A percentile compares a stretch with the other conserved stretches of the same genome.
phyloP scores from a whole-genome alignment of 2,797 vertebrate species.

The Mormyrops attenuatus region DNA sequence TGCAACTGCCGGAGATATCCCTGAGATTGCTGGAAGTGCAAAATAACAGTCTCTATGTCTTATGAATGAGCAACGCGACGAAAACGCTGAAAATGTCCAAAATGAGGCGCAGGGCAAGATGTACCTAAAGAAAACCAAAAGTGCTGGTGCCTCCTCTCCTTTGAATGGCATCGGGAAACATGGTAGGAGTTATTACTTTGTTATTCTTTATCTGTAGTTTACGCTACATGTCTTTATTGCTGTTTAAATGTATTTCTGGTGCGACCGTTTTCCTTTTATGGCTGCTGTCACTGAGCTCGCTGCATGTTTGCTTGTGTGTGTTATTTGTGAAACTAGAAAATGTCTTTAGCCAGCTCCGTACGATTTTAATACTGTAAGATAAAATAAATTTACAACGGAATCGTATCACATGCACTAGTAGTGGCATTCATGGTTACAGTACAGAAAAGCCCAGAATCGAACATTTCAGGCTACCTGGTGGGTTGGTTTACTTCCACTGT shows the following conservation, averaged over 20 bases:
- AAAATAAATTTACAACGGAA: not conserved
- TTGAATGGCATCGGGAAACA: constrained; percentile 55
- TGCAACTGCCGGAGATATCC: not conserved
- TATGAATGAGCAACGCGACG: not conserved
- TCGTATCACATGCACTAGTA: not conserved
- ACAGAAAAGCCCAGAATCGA: not conserved
- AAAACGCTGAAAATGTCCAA: not conserved
- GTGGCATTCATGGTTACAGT: not conserved
- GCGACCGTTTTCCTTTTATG: not conserved
- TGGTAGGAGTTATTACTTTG: constrained; percentile 30
- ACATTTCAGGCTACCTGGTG: not conserved
- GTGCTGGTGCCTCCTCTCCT: constrained; percentile 46
- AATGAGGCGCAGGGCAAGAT: constrained; percentile 19
- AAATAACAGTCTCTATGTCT: not conserved
- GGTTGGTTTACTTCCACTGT: not conserved
- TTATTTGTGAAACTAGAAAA: not conserved
- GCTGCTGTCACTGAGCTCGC: not conserved
- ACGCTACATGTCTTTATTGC: not conserved
- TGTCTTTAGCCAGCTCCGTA: not conserved
- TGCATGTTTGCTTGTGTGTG: not conserved
- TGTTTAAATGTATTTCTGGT: not conserved
- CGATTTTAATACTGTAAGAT: not conserved
- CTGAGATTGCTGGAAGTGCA: not conserved
- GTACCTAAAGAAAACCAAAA: constrained; percentile 49
- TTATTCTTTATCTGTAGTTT: not conserved